Conservation (phyloP, 2,888 invertebrate genomes). For the Amphiduros pacificus region DNA sequence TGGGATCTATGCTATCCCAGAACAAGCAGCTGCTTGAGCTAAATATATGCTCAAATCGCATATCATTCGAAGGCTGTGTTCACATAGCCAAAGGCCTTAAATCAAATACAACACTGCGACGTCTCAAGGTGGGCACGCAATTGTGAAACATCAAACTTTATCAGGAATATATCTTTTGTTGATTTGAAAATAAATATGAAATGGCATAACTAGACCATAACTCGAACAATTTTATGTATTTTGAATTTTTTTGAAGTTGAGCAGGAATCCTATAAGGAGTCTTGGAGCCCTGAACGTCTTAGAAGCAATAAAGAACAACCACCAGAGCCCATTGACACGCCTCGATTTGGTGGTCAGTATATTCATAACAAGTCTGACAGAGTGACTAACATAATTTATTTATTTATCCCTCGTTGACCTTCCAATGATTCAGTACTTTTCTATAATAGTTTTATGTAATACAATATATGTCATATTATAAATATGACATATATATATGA, state of each 20-base stretch:
- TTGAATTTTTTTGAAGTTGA: background rate
- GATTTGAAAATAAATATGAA: too few species aligned
- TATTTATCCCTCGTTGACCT: too few species aligned
- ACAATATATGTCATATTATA: too few species aligned
- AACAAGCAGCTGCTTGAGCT: background rate
- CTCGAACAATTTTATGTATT: too few species aligned
- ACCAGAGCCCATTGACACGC: background rate
- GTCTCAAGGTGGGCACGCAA: background rate
- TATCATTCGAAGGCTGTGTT: background rate
- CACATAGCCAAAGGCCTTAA: background rate
- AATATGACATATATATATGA: too few species aligned
- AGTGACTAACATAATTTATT: too few species aligned
- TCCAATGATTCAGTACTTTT: too few species aligned
- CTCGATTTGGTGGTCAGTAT: background rate
- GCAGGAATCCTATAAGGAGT: background rate
- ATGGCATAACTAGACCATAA: too few species aligned
- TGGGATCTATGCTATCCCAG: background rate
- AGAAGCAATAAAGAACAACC: background rate
- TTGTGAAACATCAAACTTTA: background rate
- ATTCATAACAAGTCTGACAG: too few species aligned
- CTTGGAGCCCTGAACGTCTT: background rate
- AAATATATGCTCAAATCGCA: conserved; percentile 1
- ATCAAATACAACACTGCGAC: background rate
- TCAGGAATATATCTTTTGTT: background rate
- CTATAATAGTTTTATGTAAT: too few species aligned